phyloP scores from a whole-genome alignment of 2,888 invertebrate species.

The Caenorhabditis sp. region DNA sequence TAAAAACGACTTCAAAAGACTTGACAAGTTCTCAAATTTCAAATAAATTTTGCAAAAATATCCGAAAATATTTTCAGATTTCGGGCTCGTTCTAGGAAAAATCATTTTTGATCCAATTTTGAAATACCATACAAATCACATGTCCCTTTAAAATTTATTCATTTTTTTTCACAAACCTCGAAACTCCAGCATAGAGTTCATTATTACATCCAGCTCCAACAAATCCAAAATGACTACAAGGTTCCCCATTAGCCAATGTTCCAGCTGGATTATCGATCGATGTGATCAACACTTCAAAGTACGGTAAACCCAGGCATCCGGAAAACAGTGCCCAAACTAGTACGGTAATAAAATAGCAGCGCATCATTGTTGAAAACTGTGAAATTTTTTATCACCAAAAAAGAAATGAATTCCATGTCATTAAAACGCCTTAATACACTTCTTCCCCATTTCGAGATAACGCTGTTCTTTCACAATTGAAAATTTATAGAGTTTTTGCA shows the following conservation, averaged over 20 bases:
- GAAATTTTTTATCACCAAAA: neutral
- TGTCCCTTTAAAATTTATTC: no score
- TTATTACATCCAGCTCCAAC: slow-evolving; percentile 28
- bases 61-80: no score
- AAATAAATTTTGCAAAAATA: no score
- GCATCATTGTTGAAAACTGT: no score
- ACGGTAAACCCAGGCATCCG: neutral
- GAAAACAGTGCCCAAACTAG: neutral
- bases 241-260: slow-evolving; percentile 11
- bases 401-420: neutral
- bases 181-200: slow-evolving; percentile 13
- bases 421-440: neutral
- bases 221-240: slow-evolving; percentile 30
- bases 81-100: no score
- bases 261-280: slow-evolving; percentile 40
- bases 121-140: no score
- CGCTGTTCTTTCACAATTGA: neutral
- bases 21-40: no score
- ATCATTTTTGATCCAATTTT: no score
- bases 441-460: neutral
- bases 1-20: no score
- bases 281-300: slow-evolving; percentile 24
- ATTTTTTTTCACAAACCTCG: slow-evolving; percentile 7
- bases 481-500: neutral
- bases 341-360: neutral